Evolutionary conservation across 2,113 vertebrate species (phyloP), one percentile per base, ranked within the genome.

Genomic region (Neofelis nebulosa): DNA sequence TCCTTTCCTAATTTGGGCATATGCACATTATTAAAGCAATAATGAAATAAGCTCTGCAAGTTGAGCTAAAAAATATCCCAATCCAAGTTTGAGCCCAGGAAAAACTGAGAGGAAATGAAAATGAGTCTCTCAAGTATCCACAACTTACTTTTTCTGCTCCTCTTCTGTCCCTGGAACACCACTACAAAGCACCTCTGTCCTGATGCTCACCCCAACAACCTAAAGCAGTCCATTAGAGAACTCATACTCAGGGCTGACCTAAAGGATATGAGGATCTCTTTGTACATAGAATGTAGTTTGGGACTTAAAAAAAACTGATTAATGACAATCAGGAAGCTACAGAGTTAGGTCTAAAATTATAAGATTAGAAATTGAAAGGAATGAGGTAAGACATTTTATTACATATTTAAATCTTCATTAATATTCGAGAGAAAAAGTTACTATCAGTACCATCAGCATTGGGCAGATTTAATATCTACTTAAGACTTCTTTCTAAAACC

Each of bases 331-430:
- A 92, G 52, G 9, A 93, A 95, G n/a, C 10, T n/a, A n/a, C 29
- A 74, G 19, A 93, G 27, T 71, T 81, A 79, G 78, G 18, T 78
- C 7, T 96, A 79, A 95, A 95, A 83, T 86, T 93, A 93, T 1
- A 95, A 94, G 33, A 45, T 27, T 86, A 90, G 63, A 89, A 97
- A 96, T 31, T 86, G n/a, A 33, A 90, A 66, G 12, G 7, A 95
- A 36, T 50, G 5, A 89, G 15, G 69, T 63, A 92, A 96, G 33
- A 63, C 0, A 63, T 55, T 78, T 86, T 86, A 85, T 89, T 80
- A 55, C 11, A 55, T 50, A 84, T 93, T 95, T 90, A 88, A 92
- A 78, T 78, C 21, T 61, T 81, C 31, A 94, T 93, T 94, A 89
- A 91, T 66, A 95, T 57, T 4, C 55, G 14, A 91, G 29, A 73